A percentile compares a stretch with the other conserved stretches of the same genome.
Evolutionary conservation across 2,888 invertebrate genomes (phyloP).

Genomic region (Cephus pygmeus): DNA sequence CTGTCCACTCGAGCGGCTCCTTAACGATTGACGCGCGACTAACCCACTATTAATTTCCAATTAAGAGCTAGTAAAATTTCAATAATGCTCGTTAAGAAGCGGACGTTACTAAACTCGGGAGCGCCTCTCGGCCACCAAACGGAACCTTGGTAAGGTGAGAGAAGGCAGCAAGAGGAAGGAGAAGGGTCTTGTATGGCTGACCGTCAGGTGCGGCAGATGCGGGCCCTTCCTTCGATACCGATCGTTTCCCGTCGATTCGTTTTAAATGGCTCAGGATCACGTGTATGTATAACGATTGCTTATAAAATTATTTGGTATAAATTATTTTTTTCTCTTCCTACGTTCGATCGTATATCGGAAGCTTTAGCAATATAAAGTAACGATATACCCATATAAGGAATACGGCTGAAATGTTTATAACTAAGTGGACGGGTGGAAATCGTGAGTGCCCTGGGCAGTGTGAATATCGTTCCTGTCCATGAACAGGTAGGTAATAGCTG

Average conservation of each 20-base stretch:
- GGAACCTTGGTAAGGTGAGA: neutral
- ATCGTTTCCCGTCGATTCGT: constrained; percentile 58
- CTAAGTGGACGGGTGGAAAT: neutral
- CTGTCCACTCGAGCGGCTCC: constrained; percentile 37
- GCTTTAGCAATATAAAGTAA: neutral
- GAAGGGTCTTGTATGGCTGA: constrained; percentile 31
- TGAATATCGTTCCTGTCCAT: neutral
- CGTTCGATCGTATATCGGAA: neutral
- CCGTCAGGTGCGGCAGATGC: constrained; percentile 65
- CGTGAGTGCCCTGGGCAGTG: neutral
- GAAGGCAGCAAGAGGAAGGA: constrained; percentile 23
- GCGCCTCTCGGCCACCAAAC: neutral
- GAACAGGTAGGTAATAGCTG: neutral
- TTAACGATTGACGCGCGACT: constrained; percentile 48
- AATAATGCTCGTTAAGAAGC: constrained; percentile 65
- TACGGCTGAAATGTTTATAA: neutral
- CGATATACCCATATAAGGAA: neutral
- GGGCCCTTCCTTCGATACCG: constrained; percentile 56
- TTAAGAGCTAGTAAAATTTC: constrained; percentile 65
- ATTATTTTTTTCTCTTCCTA: neutral
- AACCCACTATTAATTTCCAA: constrained; percentile 63
- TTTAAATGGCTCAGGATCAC: constrained; percentile 29
- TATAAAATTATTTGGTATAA: neutral
- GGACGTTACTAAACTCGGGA: constrained; percentile 58
- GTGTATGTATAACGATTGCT: neutral